phyloP scores from a whole-genome alignment of 2,113 vertebrate genomes.

The Philantomba maxwellii region DNA sequence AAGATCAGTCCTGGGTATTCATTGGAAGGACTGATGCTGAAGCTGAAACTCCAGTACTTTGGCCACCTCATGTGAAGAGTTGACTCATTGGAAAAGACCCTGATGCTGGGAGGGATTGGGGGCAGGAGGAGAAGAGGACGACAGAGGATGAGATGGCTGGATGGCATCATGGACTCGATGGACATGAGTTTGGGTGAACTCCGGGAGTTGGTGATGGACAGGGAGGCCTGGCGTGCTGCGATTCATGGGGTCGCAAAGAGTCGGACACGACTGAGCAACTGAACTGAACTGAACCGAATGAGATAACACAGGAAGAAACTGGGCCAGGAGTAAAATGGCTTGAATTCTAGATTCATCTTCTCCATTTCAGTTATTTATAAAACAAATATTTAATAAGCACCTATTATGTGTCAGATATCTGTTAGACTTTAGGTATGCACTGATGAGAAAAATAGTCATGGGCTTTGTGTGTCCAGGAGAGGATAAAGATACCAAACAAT shows the following conservation, averaged over 20 bases:
- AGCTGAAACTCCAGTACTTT: too few relatives aligned
- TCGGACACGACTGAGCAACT: fast-evolving
- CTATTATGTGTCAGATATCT: neutral
- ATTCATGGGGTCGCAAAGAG: neutral
- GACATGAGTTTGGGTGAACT: too few relatives aligned
- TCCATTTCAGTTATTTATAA: neutral
- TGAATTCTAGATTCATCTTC: neutral
- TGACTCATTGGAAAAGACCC: too few relatives aligned
- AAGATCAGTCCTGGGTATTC: too few relatives aligned
- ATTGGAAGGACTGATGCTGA: too few relatives aligned
- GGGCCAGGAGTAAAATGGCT: neutral
- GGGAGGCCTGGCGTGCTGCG: fast-evolving
- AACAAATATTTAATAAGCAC: neutral
- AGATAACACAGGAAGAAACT: neutral
- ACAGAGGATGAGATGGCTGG: too few relatives aligned
- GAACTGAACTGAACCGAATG: neutral
- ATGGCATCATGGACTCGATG: too few relatives aligned
- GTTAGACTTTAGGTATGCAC: neutral
- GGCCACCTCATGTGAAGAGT: too few relatives aligned
- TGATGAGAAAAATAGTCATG: neutral
- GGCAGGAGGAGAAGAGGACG: too few relatives aligned
- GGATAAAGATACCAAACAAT: neutral
- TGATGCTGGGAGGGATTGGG: too few relatives aligned
- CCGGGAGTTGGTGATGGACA: neutral
- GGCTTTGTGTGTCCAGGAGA: neutral